Conservation (phyloP, 2,797 vertebrate species). For the Liparis tanakae region DNA sequence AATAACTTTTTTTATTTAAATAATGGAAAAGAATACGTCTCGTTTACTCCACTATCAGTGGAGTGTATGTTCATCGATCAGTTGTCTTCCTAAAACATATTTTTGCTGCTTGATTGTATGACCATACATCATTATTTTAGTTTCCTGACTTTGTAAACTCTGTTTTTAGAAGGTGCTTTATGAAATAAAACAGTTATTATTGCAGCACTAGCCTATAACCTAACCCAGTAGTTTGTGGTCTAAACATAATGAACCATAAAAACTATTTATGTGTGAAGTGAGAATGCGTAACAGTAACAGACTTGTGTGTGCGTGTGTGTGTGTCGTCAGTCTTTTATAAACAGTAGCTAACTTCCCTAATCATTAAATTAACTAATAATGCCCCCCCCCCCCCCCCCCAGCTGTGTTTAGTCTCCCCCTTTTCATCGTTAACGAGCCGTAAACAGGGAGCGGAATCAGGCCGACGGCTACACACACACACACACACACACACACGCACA, state of each 20-base stretch:
- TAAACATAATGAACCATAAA: background rate
- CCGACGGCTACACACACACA: conserved; percentile 20
- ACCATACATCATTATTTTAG: too few species aligned
- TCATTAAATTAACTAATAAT: conserved; percentile 59
- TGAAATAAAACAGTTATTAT: too few species aligned
- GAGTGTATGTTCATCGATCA: too few species aligned
- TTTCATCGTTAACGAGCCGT: conserved; percentile 48
- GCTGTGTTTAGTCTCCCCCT: conserved; percentile 15
- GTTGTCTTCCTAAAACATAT: too few species aligned
- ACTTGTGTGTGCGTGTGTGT: too few species aligned
- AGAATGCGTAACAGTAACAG: too few species aligned
- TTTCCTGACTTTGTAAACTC: too few species aligned
- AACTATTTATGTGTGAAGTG: too few species aligned
- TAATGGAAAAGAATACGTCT: background rate
- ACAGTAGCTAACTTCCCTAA: conserved; percentile 34
- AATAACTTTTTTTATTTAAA: background rate
- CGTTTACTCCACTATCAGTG: background rate
- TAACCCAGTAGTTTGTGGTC: too few species aligned
- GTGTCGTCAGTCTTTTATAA: background rate
- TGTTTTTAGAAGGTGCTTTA: too few species aligned
- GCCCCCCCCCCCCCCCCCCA: background rate
- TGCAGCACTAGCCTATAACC: too few species aligned
- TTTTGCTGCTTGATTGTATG: too few species aligned
- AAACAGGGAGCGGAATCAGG: conserved; percentile 42
- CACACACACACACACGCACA: conserved; percentile 6